A percentile compares a stretch with the other conserved stretches of the same genome.
Evolutionary conservation across 1,140 invertebrate species (phyloP).

Genomic region (Centruroides vittatus): DNA sequence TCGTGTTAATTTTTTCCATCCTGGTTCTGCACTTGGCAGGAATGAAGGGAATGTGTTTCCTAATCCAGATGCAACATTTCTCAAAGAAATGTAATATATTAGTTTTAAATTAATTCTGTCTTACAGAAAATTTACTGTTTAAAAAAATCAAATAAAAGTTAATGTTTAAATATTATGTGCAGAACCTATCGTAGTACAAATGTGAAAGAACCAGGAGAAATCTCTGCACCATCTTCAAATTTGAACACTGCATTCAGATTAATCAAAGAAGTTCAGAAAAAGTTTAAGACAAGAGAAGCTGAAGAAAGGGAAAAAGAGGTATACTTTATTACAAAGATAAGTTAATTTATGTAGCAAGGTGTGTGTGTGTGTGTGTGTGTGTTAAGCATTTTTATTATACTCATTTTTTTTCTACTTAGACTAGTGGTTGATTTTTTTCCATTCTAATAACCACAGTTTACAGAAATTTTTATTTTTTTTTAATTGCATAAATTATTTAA

Average conservation of each 20-base stretch:
- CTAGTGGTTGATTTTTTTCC: no score
- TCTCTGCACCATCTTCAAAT: constrained; percentile 87
- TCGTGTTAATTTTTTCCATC: constrained; percentile 97
- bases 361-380: no score
- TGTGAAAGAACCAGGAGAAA: constrained; percentile 92
- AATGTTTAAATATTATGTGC: constrained; percentile 15
- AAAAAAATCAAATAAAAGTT: not conserved
- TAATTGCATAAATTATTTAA: no score
- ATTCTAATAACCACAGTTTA: no score
- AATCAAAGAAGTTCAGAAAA: constrained; percentile 99
- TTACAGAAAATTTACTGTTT: not conserved
- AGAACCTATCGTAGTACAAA: constrained; percentile 97
- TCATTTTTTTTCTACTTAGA: no score
- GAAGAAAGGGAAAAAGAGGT: constrained; percentile 94
- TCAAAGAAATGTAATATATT: constrained; percentile 81
- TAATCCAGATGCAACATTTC: constrained; percentile 87
- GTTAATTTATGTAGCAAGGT: no score
- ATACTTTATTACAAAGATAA: constrained; percentile 8
- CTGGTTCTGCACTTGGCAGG: constrained; percentile 84
- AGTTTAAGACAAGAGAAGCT: constrained; percentile 93
- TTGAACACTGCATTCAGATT: constrained; percentile 90
- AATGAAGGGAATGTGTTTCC: constrained; percentile 79
- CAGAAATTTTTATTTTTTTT: no score
- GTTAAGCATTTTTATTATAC: no score
- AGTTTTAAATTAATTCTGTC: constrained; percentile 24